Evolutionary conservation across 2,797 vertebrate genomes (phyloP).

Genomic region (Aldrovandia affinis): DNA sequence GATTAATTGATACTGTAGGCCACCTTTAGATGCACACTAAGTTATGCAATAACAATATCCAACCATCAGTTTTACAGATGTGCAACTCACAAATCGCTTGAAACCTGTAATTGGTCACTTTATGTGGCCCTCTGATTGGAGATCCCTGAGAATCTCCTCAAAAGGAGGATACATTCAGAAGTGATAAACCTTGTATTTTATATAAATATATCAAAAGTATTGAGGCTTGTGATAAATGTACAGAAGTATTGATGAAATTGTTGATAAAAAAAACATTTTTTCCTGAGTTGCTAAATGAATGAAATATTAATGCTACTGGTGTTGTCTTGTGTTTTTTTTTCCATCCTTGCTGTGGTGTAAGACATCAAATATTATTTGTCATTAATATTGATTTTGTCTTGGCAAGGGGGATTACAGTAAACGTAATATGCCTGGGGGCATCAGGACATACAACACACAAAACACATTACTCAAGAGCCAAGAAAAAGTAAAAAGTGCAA

Average conservation of each 20-base stretch:
- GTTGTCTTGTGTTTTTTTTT: constrained; percentile 59
- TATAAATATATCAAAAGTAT: constrained; percentile 77
- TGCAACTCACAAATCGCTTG: background rate
- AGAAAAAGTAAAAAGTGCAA: background rate
- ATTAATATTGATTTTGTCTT: background rate
- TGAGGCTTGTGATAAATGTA: constrained; percentile 72
- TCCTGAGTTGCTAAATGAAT: constrained; percentile 72
- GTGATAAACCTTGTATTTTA: constrained; percentile 77
- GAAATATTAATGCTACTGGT: constrained; percentile 64
- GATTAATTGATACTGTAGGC: constrained; percentile 25
- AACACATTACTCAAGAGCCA: too few relatives aligned
- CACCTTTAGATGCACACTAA: constrained; percentile 50
- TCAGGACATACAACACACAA: too few relatives aligned
- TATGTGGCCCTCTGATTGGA: background rate
- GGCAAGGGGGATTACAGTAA: background rate
- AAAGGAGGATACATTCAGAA: constrained; percentile 61
- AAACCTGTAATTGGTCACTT: background rate
- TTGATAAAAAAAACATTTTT: constrained; percentile 56
- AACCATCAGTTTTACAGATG: constrained; percentile 63
- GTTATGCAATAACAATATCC: constrained; percentile 71
- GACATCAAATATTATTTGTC: background rate
- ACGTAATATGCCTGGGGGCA: background rate
- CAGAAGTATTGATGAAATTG: constrained; percentile 70
- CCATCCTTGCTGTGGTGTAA: background rate
- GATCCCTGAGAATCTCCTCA: constrained; percentile 52